Conservation (phyloP, 2,113 vertebrate species). For the Oncorhynchus tshawytscha region DNA sequence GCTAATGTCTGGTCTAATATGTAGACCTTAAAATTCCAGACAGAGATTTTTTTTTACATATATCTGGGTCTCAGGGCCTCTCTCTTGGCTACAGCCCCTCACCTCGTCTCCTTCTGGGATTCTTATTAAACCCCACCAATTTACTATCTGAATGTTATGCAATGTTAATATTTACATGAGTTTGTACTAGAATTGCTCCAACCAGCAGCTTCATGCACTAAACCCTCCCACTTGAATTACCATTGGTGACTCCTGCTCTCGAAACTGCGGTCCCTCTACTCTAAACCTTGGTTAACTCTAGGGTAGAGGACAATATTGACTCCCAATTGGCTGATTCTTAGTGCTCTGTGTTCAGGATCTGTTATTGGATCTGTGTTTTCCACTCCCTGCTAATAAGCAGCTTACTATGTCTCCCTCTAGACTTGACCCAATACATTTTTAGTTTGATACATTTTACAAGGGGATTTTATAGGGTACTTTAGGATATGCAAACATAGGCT, state of each 20-base stretch:
- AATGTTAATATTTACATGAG: slow-evolving; percentile 92
- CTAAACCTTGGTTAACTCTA: slow-evolving; percentile 88
- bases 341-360: slow-evolving; percentile 94
- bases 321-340: slow-evolving; percentile 90
- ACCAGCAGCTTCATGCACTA: slow-evolving; percentile 93
- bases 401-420: slow-evolving; percentile 99
- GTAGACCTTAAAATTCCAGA: slow-evolving; percentile 99
- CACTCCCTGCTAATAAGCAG: slow-evolving; percentile 99
- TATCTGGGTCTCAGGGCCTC: slow-evolving; percentile 94
- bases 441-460: slow-evolving; percentile 99
- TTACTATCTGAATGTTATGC: slow-evolving; percentile 94
- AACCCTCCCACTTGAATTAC: slow-evolving; percentile 98
- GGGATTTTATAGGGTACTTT: slow-evolving; percentile 99
- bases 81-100: slow-evolving; percentile 79
- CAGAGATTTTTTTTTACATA: slow-evolving; percentile 94
- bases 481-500: slow-evolving; percentile 99
- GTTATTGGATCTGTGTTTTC: slow-evolving; percentile 99
- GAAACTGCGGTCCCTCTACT: slow-evolving; percentile 79
- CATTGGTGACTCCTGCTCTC: slow-evolving; percentile 85
- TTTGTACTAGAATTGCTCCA: slow-evolving; percentile 92
- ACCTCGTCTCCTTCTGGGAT: slow-evolving; percentile 85
- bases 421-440: slow-evolving; percentile 99
- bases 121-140: slow-evolving; percentile 98
- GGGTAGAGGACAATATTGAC: slow-evolving; percentile 88
- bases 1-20: slow-evolving; percentile 98